These are phyloP conservation scores for Pheosia tremula DNA, from an alignment of 2,888 invertebrate genomes.

Conservation along the genomic window DNA sequence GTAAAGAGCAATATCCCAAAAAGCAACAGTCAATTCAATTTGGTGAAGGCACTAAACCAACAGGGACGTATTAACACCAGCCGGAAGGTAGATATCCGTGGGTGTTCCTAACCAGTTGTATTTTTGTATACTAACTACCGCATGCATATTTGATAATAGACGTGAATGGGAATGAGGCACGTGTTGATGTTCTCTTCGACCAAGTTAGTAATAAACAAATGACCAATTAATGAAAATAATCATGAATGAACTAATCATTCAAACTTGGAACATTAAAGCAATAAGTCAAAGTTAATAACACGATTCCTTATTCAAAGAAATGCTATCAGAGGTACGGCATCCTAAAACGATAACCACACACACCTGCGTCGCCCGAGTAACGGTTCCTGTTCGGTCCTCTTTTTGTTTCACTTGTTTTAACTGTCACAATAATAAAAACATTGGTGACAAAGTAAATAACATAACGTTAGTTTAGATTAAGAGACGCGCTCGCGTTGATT, in stretches of 20 bases:
- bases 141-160: slow-evolving; percentile 66
- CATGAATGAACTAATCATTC: slow-evolving; percentile 13
- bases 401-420: slow-evolving; percentile 54
- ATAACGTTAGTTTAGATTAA: not conserved
- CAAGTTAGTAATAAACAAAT: slow-evolving; percentile 15
- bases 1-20: slow-evolving; percentile 62
- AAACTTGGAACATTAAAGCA: slow-evolving; percentile 1
- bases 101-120: slow-evolving; percentile 77
- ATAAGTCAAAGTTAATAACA: slow-evolving; percentile 9
- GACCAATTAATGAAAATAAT: not conserved
- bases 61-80: slow-evolving; percentile 77
- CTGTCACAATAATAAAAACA: slow-evolving; percentile 29
- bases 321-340: slow-evolving; percentile 37
- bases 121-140: slow-evolving; percentile 65
- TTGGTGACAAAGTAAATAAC: not conserved
- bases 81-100: slow-evolving; percentile 73
- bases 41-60: slow-evolving; percentile 71
- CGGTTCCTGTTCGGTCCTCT: slow-evolving; percentile 49
- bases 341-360: slow-evolving; percentile 41
- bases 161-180: slow-evolving; percentile 46
- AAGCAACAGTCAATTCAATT: slow-evolving; percentile 47
- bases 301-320: slow-evolving; percentile 27
- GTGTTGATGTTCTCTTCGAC: slow-evolving; percentile 20
- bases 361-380: slow-evolving; percentile 54
- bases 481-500: not conserved